Percentiles rank a stretch among this genome's conserved stretches.
phyloP scores from a whole-genome alignment of 2,888 invertebrate species.

The Lasioglossum pauxillum region DNA sequence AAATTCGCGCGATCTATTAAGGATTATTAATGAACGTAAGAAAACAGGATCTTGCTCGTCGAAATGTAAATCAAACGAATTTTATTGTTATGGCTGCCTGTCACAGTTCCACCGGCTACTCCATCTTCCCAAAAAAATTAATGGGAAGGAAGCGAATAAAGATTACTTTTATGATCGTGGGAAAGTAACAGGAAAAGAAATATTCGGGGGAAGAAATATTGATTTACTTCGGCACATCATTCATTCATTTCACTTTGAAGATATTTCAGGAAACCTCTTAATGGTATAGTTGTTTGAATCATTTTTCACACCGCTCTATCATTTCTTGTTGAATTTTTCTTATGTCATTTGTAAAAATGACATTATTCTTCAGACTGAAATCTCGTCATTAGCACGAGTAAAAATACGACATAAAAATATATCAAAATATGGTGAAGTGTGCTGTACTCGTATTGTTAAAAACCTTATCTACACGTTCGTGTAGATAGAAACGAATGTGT shows the following conservation, averaged over 20 bases:
- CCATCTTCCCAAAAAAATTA: background rate
- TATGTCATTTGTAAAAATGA: background rate
- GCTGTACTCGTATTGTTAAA: background rate
- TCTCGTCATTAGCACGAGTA: background rate
- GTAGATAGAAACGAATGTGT: background rate
- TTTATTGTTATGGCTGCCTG: background rate
- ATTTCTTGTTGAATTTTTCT: background rate
- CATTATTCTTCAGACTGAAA: background rate
- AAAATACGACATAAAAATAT: background rate
- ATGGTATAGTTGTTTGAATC: background rate
- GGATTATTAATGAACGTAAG: constrained; percentile 1
- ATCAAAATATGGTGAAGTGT: background rate
- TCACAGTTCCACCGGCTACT: background rate
- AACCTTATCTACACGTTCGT: background rate
- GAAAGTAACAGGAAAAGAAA: constrained; percentile 2
- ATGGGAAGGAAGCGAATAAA: constrained; percentile 6
- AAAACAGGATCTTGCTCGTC: background rate
- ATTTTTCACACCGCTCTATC: background rate
- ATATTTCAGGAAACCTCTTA: background rate
- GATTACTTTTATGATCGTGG: constrained; percentile 6
- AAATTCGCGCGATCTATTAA: background rate
- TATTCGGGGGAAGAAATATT: background rate
- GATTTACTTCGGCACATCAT: background rate
- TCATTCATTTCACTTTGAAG: background rate
- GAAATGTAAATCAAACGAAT: constrained; percentile 2